Evolutionary conservation across 92 coral and sea anemone species (phyloP).

Genomic region (Siderastrea siderea): DNA sequence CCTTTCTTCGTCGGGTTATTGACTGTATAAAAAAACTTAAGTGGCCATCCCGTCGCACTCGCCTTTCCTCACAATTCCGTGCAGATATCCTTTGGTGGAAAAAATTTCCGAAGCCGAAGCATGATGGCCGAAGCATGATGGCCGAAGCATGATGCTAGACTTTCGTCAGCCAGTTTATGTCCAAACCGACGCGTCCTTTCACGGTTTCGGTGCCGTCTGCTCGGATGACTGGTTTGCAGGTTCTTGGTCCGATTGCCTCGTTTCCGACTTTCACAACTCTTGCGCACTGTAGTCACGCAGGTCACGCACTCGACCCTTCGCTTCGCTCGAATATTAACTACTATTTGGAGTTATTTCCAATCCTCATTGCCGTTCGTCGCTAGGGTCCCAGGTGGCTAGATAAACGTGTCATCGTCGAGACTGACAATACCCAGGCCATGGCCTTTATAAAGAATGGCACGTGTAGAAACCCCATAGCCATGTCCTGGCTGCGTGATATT

Average conservation of each 20-base stretch:
- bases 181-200: slow-evolving; percentile 1
- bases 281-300: slow-evolving; percentile 16
- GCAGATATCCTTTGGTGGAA: slow-evolving; percentile 31
- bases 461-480: slow-evolving; percentile 31
- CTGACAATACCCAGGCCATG: slow-evolving; percentile 41
- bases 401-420: slow-evolving; percentile 27
- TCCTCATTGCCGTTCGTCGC: slow-evolving; percentile 18
- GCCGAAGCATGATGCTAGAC: slow-evolving; percentile 40
- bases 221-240: slow-evolving; percentile 30
- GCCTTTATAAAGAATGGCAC: slow-evolving; percentile 25
- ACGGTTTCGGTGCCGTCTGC: slow-evolving; percentile 9
- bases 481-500: slow-evolving; percentile 45
- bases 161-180: slow-evolving; percentile 10
- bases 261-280: not conserved
- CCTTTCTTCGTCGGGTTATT: slow-evolving; percentile 28
- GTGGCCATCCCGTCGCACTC: slow-evolving; percentile 18
- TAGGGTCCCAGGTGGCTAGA: slow-evolving; percentile 16
- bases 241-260: slow-evolving; percentile 10
- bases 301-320: slow-evolving; percentile 34
- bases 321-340: slow-evolving; percentile 36
- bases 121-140: too few species aligned
- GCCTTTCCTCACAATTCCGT: slow-evolving; percentile 10
- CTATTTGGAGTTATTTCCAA: slow-evolving; percentile 29
- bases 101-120: too few species aligned
- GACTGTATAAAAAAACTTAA: slow-evolving; percentile 22